Percentiles rank a stretch among this genome's conserved stretches.
These are phyloP conservation scores for Amphibalanus amphitrite DNA, from an alignment of 1,140 invertebrate genomes.

Conservation along the genomic window DNA sequence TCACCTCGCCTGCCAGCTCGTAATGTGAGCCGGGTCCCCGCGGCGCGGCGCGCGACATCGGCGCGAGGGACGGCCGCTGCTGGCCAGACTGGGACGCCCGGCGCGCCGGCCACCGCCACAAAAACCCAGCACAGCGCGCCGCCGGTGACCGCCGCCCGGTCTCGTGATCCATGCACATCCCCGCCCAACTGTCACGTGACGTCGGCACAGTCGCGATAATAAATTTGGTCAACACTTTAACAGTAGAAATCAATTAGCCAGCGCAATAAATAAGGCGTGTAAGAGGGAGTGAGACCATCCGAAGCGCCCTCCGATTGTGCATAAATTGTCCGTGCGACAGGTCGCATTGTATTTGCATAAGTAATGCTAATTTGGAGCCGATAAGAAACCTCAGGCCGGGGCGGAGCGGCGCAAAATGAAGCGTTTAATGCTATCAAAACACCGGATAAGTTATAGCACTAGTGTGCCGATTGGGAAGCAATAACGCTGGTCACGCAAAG, in stretches of 20 bases:
- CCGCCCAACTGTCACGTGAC: not conserved
- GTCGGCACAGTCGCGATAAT: not conserved
- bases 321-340: not conserved
- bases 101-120: not conserved
- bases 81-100: too few species aligned
- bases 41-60: too few species aligned
- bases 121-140: not conserved
- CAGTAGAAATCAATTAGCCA: constrained; percentile 4
- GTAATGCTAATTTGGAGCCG: not conserved
- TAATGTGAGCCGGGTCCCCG: too few species aligned
- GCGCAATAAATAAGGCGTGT: constrained; percentile 3
- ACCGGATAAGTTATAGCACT: not conserved
- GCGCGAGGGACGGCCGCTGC: too few species aligned
- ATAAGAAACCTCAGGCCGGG: not conserved
- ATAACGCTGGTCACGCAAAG: too few species aligned
- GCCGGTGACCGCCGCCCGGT: not conserved
- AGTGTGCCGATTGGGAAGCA: not conserved
- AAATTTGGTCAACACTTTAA: constrained; percentile 3
- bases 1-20: too few species aligned
- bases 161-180: not conserved
- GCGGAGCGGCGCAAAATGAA: not conserved
- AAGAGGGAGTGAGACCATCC: not conserved
- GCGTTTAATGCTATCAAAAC: not conserved
- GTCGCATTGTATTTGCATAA: constrained; percentile 1
- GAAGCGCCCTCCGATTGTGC: not conserved